These are phyloP conservation scores for Gymnothorax javanicus DNA, from an alignment of 2,797 vertebrate genomes.

Conservation along the genomic window DNA sequence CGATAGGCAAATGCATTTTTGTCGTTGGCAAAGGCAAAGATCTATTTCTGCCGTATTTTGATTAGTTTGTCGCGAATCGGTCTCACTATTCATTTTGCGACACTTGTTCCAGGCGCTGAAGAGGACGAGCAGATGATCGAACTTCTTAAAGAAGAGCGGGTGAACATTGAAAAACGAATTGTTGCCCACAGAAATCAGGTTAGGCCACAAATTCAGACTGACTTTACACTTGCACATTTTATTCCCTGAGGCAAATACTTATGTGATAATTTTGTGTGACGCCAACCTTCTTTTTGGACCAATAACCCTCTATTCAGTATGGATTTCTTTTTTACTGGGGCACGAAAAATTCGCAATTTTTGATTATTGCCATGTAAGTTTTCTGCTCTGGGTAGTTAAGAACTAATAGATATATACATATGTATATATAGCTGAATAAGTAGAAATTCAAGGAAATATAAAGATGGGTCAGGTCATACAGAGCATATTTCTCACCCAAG, in stretches of 20 bases:
- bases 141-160: conserved; percentile 84
- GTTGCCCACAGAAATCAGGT: conserved; percentile 75
- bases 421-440: no score
- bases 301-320: no score
- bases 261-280: background rate
- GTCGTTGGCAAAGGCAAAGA: background rate
- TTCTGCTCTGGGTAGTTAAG: no score
- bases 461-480: no score
- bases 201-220: conserved; percentile 39
- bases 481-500: no score
- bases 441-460: no score
- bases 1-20: background rate
- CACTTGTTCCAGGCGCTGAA: conserved; percentile 47
- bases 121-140: conserved; percentile 79
- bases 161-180: conserved; percentile 68
- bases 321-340: no score
- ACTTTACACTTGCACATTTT: background rate
- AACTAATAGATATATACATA: no score
- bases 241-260: background rate
- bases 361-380: no score
- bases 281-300: no score
- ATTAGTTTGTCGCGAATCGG: conserved; percentile 36
- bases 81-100: conserved; percentile 24
- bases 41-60: background rate
- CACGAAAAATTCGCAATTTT: no score